Evolutionary conservation across 2,797 vertebrate species (phyloP).

Genomic region (Muraenolepis orangiensis): DNA sequence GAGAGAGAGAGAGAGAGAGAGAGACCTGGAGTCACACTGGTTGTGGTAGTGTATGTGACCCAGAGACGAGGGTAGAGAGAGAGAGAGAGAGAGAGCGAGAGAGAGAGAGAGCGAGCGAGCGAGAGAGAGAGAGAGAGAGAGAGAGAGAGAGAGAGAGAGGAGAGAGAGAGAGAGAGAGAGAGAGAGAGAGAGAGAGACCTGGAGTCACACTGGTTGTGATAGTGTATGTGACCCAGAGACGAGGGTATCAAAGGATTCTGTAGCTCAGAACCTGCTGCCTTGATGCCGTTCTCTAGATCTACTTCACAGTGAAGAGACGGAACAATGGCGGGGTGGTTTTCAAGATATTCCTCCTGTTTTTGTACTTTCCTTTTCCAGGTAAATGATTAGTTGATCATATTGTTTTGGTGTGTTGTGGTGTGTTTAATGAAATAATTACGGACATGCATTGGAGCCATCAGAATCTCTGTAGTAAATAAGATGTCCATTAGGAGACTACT

Average conservation of each 20-base stretch:
- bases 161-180: no score
- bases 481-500: not conserved
- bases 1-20: no score
- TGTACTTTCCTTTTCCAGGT: not conserved
- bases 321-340: not conserved
- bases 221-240: not conserved
- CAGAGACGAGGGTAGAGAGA: no score
- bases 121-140: no score
- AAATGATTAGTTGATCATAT: not conserved
- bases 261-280: not conserved
- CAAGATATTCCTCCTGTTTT: not conserved
- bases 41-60: no score
- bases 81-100: no score
- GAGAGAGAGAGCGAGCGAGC: no score
- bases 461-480: not conserved
- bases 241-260: not conserved
- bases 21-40: no score
- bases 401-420: not conserved
- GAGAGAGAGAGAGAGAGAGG: no score
- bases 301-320: not conserved
- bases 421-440: not conserved
- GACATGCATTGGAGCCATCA: not conserved
- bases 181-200: no score
- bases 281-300: not conserved
- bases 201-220: not conserved